These are phyloP conservation scores for Acanthococcus lagerstroemiae DNA, from an alignment of 2,888 invertebrate species.

Conservation along the genomic window DNA sequence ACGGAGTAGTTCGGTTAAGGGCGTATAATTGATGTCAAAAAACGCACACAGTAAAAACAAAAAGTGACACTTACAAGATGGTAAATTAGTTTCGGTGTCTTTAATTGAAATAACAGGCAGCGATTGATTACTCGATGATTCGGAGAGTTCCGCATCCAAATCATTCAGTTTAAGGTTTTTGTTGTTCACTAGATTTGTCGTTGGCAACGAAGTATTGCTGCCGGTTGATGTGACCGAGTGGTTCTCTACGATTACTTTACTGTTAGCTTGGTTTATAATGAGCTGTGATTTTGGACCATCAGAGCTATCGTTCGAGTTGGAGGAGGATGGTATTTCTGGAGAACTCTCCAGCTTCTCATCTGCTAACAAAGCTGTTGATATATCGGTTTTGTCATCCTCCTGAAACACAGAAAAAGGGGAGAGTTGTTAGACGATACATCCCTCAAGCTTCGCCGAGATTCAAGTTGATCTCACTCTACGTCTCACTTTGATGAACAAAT, in stretches of 20 bases:
- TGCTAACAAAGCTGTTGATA: neutral
- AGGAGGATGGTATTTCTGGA: conserved; percentile 10
- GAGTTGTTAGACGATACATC: neutral
- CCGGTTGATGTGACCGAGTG: neutral
- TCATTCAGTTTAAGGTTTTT: conserved; percentile 7
- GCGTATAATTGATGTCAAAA: too few relatives aligned
- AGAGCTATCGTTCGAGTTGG: conserved; percentile 6
- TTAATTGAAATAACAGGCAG: conserved; percentile 26
- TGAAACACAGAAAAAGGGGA: neutral
- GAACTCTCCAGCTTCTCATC: conserved; percentile 15
- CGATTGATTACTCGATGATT: conserved; percentile 23
- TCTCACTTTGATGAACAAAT: too few relatives aligned
- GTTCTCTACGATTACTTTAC: conserved; percentile 22
- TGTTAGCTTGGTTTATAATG: neutral
- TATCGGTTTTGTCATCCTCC: conserved; percentile 11
- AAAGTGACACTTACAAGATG: conserved; percentile 1
- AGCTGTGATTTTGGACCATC: neutral
- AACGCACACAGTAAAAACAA: too few relatives aligned
- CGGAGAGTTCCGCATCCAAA: conserved; percentile 21
- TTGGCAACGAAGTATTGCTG: neutral
- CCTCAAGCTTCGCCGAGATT: too few relatives aligned
- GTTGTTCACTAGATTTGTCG: neutral
- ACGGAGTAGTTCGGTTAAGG: neutral
- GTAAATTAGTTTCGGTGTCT: conserved; percentile 16
- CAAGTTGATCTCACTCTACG: too few relatives aligned